Base-by-base conservation (phyloP, 2,113 vertebrate species). In the Rhea americana region DNA sequence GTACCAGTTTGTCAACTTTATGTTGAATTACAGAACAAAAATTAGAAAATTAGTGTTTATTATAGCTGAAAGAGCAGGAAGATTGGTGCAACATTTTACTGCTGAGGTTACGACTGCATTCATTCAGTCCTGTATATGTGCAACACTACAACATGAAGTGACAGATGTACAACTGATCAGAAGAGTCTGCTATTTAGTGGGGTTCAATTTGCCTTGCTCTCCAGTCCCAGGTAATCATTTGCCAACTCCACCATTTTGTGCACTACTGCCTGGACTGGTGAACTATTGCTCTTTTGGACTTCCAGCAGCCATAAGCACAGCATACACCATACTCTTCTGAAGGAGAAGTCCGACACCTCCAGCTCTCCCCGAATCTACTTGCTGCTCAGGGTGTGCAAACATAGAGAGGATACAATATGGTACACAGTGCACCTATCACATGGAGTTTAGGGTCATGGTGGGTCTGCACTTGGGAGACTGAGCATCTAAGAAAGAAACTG, bases 371-470 rank as follows among this genome's bases (percentile, higher is more conserved):
- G 25, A 28, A 15, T 18, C 71, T 3, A 0, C 61, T 50, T 26
- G 41, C 37, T 67, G 41, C 43, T 62, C 51, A 58, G 51, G 12
- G 18, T 48, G 45, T 8, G 41, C 73, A 72, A 75, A 58, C 4
- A 51, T 4, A 15, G 24, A 56, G 8, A 70, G 37, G 41, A 89
- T 58, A 5, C 0, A 0, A 66, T 11, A 15, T 10, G 12, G 50
- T 20, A 63, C 22, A 53, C 47, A 85, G 85, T 1, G 7, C 9
- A 80, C 12, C 13, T 48, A 70, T 8, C 0, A 0, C 0, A 0
- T 30, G 37, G 11, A 50, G 16, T 17, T 7, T 22, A 14, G 25
- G 67, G 21, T 1, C 1, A 39, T 37, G 78, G n/a, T 4, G 21
- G 21, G 28, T 50, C 59, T 87, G 14, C 43, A 11, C 14, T 86